Evolutionary conservation across 2,113 vertebrate genomes (phyloP).

Genomic region (Ardeotis arabs): DNA sequence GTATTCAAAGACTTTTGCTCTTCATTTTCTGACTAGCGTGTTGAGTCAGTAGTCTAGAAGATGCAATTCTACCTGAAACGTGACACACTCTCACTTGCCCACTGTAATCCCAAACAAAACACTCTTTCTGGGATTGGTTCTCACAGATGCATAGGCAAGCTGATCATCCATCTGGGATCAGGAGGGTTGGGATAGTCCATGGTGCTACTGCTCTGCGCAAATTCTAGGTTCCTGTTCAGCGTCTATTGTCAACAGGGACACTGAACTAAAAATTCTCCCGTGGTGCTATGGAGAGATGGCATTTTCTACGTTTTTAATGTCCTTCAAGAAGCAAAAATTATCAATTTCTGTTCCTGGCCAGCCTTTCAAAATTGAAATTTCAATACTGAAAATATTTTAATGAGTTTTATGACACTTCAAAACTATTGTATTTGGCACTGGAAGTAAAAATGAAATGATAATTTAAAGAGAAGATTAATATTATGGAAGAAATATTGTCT

Average conservation of each 20-base stretch:
- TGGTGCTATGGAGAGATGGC: background rate
- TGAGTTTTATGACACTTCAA: background rate
- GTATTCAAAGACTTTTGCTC: background rate
- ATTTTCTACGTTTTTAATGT: background rate
- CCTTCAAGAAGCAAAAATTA: background rate
- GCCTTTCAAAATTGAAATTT: background rate
- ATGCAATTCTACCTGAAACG: background rate
- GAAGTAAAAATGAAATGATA: background rate
- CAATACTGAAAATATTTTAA: background rate
- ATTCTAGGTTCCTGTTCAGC: background rate
- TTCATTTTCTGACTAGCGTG: background rate
- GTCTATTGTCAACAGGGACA: background rate
- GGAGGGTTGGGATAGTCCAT: background rate
- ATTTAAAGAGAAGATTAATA: background rate
- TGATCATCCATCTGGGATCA: background rate
- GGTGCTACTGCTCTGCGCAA: background rate
- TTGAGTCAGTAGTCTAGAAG: background rate
- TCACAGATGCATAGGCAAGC: background rate
- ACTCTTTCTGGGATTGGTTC: background rate
- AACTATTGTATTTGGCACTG: background rate
- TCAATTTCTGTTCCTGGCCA: background rate
- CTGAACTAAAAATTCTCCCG: background rate
- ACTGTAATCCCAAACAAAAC: background rate
- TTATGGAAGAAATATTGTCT: background rate
- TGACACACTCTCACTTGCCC: background rate